Evolutionary conservation across 2,113 vertebrate species (phyloP).

Genomic region (Lepidothrix coronata): DNA sequence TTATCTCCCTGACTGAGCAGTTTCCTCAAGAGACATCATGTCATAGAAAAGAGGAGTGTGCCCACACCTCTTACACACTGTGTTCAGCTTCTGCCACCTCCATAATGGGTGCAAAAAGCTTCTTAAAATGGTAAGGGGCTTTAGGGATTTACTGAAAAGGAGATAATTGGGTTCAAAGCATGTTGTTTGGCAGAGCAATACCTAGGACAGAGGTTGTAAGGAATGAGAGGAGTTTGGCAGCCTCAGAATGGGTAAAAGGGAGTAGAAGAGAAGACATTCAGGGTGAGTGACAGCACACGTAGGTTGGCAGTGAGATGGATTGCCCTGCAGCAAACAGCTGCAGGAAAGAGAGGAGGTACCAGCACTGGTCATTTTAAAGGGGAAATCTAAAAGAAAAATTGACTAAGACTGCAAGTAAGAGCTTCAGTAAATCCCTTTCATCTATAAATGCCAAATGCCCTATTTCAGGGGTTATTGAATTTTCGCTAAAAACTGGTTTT

Average conservation of each 20-base stretch:
- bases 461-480: not conserved
- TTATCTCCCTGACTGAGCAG: not conserved
- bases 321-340: not conserved
- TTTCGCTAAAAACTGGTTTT: not conserved
- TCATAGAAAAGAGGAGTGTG: not conserved
- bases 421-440: not conserved
- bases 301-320: not conserved
- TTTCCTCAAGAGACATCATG: not conserved
- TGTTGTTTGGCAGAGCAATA: not conserved
- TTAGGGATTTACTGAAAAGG: not conserved
- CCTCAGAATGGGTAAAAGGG: not conserved
- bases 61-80: not conserved
- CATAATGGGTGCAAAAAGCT: not conserved
- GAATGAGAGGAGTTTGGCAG: not conserved
- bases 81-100: not conserved
- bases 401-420: not conserved
- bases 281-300: rapidly evolving
- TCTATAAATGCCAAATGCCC: not conserved
- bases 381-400: not conserved
- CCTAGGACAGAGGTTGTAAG: not conserved
- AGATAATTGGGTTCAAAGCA: not conserved
- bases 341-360: not conserved
- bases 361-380: not conserved
- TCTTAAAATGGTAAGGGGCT: not conserved
- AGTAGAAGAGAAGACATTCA: not conserved